phyloP scores from a whole-genome alignment of 2,113 vertebrate genomes.

The Hippotragus niger region DNA sequence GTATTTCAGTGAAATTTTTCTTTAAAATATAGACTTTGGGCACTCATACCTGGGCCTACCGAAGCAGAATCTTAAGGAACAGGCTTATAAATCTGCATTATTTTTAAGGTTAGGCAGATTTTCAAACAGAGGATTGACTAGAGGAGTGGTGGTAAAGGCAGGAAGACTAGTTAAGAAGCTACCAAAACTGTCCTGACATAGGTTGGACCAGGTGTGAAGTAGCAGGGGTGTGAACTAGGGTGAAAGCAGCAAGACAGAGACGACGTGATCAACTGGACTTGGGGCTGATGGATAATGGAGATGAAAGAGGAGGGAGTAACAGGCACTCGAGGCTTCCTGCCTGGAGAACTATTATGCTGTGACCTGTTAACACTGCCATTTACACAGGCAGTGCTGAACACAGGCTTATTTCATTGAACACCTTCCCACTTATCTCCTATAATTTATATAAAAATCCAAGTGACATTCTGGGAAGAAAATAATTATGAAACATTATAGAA shows the following conservation, averaged over 20 bases:
- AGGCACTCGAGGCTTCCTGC: neutral
- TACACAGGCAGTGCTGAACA: neutral
- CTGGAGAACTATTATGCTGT: neutral
- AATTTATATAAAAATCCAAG: neutral
- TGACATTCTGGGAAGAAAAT: neutral
- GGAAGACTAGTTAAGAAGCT: neutral
- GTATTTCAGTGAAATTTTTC: neutral
- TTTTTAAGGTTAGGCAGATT: neutral
- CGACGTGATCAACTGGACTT: neutral
- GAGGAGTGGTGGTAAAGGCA: neutral
- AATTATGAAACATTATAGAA: constrained; percentile 13
- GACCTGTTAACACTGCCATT: neutral
- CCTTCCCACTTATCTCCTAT: neutral
- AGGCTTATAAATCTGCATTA: neutral
- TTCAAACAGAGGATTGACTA: neutral
- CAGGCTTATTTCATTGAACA: neutral
- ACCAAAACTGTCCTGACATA: neutral
- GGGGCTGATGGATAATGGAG: neutral
- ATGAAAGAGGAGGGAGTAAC: neutral
- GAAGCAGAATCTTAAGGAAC: neutral
- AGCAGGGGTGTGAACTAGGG: neutral
- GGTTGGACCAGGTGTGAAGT: neutral
- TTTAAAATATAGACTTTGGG: neutral
- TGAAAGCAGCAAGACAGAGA: neutral
- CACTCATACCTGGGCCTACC: neutral